Base-by-base conservation (phyloP, 2,113 vertebrate genomes). In the Pavo muticus region DNA sequence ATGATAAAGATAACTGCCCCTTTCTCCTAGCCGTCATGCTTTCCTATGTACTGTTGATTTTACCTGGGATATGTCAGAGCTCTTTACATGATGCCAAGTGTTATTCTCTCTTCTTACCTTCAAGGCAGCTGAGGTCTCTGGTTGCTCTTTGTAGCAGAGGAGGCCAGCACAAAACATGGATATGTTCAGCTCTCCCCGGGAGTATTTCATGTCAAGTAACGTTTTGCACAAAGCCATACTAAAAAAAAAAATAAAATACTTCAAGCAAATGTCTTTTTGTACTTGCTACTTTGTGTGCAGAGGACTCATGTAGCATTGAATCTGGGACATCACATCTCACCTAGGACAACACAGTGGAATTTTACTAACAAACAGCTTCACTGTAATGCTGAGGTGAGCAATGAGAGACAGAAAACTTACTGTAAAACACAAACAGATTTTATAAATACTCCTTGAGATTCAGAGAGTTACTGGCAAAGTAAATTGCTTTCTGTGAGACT, bases 81-180 rank as follows among this genome's bases (percentile, higher is more conserved):
- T 81, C 39, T 35, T 93, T 59, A 60, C 82, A 45, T 65, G n/a
- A 29, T 24, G 50, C 9, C 10, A 23, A 52, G 4, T 17, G 4
- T 47, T 72, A n/a, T 18, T 77, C 9, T 18, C 12, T 73, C 30
- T 70, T 20, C 20, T 12, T 39, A 39, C 3, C n/a, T 73, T 59
- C 42, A 64, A 82, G 56, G 32, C 25, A 68, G 13, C 17, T 47
- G 52, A 72, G 32, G 37, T 5, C 10, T 69, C 27, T 12, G 14
- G 21, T 35, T 73, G 5, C 10, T 56, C 17, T 44, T 40, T 24
- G 8, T 24, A 56, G 23, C 44, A 44, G 42, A 72, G 45, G 16
- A 57, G 10, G 13, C 45, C 0, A 4, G 29, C 48, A 37, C 12
- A n/a, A 64, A 81, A n/a, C 54, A 47, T 0, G 0, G 8, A 14